phyloP scores from a whole-genome alignment of 1,140 invertebrate species.

The Tetragonula clypearis region DNA sequence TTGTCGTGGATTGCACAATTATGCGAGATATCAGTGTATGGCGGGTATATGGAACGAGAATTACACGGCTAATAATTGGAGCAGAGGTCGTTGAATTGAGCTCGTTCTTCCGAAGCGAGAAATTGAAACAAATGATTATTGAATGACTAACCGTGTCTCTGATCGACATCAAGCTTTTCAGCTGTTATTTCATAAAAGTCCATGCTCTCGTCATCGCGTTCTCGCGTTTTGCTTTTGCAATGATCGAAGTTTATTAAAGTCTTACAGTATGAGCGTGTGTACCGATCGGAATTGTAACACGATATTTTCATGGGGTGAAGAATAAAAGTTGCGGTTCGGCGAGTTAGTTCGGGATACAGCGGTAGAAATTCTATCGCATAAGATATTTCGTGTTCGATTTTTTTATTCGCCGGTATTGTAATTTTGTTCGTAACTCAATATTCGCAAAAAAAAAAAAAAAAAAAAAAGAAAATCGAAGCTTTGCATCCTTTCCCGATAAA shows the following conservation, averaged over 20 bases:
- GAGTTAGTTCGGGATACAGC: not conserved
- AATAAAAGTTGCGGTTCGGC: not conserved
- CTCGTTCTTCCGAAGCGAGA: not conserved
- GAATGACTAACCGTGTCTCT: slow-evolving; percentile 6
- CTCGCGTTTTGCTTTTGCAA: not conserved
- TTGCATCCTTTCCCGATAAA: too few relatives aligned
- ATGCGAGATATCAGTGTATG: slow-evolving; percentile 23
- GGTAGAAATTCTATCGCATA: not conserved
- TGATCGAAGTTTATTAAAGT: not conserved
- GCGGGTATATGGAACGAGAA: not conserved
- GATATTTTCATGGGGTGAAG: not conserved
- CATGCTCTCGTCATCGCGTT: not conserved
- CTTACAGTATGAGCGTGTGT: not conserved
- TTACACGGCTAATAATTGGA: slow-evolving; percentile 36
- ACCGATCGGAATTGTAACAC: not conserved
- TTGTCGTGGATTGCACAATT: slow-evolving; percentile 30
- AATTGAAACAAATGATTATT: slow-evolving; percentile 33
- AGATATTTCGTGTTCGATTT: not conserved
- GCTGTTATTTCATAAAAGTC: not conserved
- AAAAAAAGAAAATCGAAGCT: too few relatives aligned
- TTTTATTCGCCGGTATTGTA: not conserved
- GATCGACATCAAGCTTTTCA: not conserved
- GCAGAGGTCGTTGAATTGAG: slow-evolving; percentile 15
- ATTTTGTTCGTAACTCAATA: not conserved
- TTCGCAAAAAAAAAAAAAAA: too few relatives aligned